A percentile compares a stretch with the other conserved stretches of the same genome.
Evolutionary conservation across 2,113 vertebrate species (phyloP).

Genomic region (Ancistrus triradiatus): DNA sequence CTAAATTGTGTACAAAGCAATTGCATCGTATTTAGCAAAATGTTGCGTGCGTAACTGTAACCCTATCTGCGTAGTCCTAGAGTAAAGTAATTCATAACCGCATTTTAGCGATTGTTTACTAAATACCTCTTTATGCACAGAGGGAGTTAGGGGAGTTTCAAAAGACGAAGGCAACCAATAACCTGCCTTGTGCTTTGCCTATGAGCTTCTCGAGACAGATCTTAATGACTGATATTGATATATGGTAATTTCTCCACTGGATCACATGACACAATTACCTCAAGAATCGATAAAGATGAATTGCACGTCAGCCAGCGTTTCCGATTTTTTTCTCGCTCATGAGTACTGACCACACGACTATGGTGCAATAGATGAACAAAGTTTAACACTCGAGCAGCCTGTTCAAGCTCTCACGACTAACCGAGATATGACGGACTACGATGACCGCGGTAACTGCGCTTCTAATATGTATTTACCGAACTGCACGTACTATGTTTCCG

Average conservation of each 20-base stretch:
- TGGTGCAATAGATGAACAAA: constrained; percentile 95
- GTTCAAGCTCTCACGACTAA: constrained; percentile 70
- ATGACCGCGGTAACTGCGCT: constrained; percentile 87
- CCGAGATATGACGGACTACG: constrained; percentile 97
- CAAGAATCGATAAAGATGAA: constrained; percentile 99
- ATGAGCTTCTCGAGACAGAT: constrained; percentile 75
- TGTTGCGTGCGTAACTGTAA: too few species aligned
- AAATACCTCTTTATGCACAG: constrained; percentile 52
- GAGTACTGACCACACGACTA: constrained; percentile 85
- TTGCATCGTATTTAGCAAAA: too few species aligned
- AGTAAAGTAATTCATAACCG: too few species aligned
- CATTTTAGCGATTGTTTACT: constrained; percentile 55
- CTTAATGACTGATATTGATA: constrained; percentile 96
- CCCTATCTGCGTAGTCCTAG: too few species aligned
- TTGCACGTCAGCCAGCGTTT: constrained; percentile 97
- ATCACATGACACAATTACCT: constrained; percentile 99
- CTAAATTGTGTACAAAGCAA: too few species aligned
- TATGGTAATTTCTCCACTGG: constrained; percentile 97
- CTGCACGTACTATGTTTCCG: constrained; percentile 94
- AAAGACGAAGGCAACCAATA: constrained; percentile 78
- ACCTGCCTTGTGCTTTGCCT: constrained; percentile 64
- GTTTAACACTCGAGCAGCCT: constrained; percentile 85
- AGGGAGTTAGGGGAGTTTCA: constrained; percentile 62
- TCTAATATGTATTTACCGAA: constrained; percentile 96
- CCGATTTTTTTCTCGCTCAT: constrained; percentile 86